Evolutionary conservation across 1,140 invertebrate species (phyloP), one percentile per base, ranked within the genome.

Genomic region (Diuraphis noxia): DNA sequence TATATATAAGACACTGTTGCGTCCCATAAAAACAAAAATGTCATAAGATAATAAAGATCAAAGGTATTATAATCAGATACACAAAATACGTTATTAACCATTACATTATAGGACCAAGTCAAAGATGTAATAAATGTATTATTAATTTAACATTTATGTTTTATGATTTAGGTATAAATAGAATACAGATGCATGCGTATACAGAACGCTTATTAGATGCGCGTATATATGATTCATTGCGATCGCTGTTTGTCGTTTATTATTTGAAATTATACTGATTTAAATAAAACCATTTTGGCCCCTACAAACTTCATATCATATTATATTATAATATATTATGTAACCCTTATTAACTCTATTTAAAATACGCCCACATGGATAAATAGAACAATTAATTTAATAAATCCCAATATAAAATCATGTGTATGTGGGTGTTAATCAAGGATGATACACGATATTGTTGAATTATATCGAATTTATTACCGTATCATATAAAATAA

Each of bases 371-470:
- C 85, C 85, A 38, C 85, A 87, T 56, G 85, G 34, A 87, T 56
- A 56, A 56, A 87, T 87, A 87, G 49, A 49, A 87, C 85, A 87
- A 56, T 87, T 38, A 38, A 38, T 56, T 52, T 40, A 52, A 63
- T 63, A n/a, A 56, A 87, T 87, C 34, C 85, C 21, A 87, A 56
- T 87, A 52, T 87, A 87, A 87, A 87, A 52, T 36, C 49, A 10
- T 30, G 49, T 25, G 34, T 34, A 87, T 87, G 25, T 56, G 85
- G 85, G 46, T 30, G 49, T 40, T 56, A 38, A 87, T 87, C 43
- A n/a, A 34, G 43, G n/a, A 86, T 38, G 10, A n/a, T n/a, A 40
- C 38, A n/a, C 41, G n/a, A n/a, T n/a, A 84, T 84, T 40, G 25
- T 82, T 25, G 30, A 82, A 82, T 82, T 82, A 82, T 77, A 30